These are phyloP conservation scores for Saxidomus purpurata DNA, from an alignment of 1,140 invertebrate genomes.

Conservation along the genomic window DNA sequence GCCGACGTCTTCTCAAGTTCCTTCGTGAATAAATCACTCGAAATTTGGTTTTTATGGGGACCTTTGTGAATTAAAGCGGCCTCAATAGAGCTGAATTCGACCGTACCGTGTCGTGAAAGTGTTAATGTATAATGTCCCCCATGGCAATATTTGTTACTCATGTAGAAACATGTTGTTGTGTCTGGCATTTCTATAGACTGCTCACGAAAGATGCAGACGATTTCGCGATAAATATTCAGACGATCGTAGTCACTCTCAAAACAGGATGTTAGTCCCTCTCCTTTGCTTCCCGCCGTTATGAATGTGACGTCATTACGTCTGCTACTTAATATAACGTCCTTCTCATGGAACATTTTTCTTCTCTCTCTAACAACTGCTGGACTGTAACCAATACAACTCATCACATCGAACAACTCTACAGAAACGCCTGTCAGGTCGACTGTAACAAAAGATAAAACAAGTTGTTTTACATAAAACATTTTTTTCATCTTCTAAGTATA, in stretches of 20 bases:
- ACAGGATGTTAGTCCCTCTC: slow-evolving; percentile 32
- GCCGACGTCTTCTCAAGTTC: background rate
- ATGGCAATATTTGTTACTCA: slow-evolving; percentile 3
- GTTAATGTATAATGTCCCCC: slow-evolving; percentile 13
- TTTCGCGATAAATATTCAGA: background rate
- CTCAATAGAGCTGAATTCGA: background rate
- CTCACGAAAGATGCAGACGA: background rate
- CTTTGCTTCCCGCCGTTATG: slow-evolving; percentile 32
- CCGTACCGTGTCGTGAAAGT: background rate
- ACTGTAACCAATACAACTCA: slow-evolving; percentile 33
- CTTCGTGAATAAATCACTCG: slow-evolving; percentile 35
- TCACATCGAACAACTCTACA: background rate
- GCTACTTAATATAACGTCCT: background rate
- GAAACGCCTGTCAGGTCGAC: background rate
- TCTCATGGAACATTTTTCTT: background rate
- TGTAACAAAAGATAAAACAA: background rate
- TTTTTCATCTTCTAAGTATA: no score
- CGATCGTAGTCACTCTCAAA: slow-evolving; percentile 18
- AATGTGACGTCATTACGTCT: background rate
- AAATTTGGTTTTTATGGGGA: background rate
- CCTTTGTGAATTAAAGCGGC: background rate
- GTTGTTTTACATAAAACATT: no score
- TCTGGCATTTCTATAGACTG: background rate
- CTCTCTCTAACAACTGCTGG: slow-evolving; percentile 7
- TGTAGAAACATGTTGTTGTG: background rate